phyloP scores from a whole-genome alignment of 2,888 invertebrate species.

The Torymus aiolomorphi region DNA sequence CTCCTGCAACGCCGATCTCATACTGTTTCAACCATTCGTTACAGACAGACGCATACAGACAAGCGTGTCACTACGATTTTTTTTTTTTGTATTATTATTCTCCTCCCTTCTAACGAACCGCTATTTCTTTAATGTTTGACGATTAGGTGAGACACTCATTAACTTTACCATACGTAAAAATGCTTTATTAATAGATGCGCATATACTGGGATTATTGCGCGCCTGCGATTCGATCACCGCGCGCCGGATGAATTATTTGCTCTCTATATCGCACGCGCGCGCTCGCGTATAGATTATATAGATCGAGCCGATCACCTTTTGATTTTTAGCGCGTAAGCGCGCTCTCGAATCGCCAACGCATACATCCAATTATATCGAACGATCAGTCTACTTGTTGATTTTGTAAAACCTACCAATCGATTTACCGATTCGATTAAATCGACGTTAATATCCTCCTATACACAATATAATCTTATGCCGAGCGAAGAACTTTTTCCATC shows the following conservation, averaged over 20 bases:
- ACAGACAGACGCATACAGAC: constrained; percentile 57
- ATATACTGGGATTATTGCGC: constrained; percentile 31
- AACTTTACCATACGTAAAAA: constrained; percentile 2
- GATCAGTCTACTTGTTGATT: constrained; percentile 56
- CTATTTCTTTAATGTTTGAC: constrained; percentile 30
- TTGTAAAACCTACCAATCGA: constrained; percentile 52
- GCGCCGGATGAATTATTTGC: background rate
- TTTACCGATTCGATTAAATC: constrained; percentile 58
- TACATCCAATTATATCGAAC: constrained; percentile 55
- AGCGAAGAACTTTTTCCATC: constrained; percentile 16
- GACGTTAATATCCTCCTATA: constrained; percentile 10
- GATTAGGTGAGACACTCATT: constrained; percentile 52
- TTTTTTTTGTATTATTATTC: no score
- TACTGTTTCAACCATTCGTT: constrained; percentile 43
- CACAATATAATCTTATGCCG: constrained; percentile 5
- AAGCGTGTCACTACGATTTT: constrained; percentile 62
- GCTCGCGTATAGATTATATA: no score
- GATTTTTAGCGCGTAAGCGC: background rate
- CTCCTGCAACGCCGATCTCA: constrained; percentile 46
- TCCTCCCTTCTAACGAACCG: constrained; percentile 47
- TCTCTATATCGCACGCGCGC: no score
- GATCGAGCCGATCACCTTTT: background rate
- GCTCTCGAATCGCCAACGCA: constrained; percentile 39
- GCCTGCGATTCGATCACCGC: constrained; percentile 38
- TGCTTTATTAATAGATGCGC: constrained; percentile 34